Evolutionary conservation across 1,140 invertebrate genomes (phyloP).

Genomic region (Aethina tumida): DNA sequence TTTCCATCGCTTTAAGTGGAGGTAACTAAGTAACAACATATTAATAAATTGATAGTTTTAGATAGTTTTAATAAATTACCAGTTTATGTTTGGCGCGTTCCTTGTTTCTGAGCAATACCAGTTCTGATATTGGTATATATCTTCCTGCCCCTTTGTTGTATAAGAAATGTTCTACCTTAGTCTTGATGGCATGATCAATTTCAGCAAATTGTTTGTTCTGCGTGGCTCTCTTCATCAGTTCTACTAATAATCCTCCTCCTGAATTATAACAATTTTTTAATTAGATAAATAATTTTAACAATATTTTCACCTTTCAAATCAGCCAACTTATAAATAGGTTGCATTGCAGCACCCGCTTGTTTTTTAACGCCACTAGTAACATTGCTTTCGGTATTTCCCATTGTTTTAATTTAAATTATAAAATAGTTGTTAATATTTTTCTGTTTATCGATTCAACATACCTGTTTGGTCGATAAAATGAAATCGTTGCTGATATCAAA

Average conservation of each 20-base stretch:
- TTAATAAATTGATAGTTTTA: conserved; percentile 2
- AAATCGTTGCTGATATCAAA: too few relatives aligned
- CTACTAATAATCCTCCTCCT: conserved; percentile 85
- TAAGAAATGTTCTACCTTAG: conserved; percentile 78
- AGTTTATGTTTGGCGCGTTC: conserved; percentile 70
- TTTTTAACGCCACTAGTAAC: conserved; percentile 87
- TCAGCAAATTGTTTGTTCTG: conserved; percentile 83
- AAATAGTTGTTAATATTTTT: too few relatives aligned
- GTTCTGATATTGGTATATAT: conserved; percentile 75
- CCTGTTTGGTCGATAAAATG: neutral
- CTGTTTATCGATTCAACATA: neutral
- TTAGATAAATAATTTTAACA: too few relatives aligned
- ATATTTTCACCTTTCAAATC: conserved; percentile 61
- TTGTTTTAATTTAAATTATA: conserved; percentile 37
- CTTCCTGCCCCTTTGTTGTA: conserved; percentile 89
- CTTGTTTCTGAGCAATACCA: conserved; percentile 81
- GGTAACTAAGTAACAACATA: conserved; percentile 45
- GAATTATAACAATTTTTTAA: too few relatives aligned
- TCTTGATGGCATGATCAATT: conserved; percentile 80
- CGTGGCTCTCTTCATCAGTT: conserved; percentile 85
- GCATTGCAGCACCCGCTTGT: conserved; percentile 72
- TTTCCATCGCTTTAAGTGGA: conserved; percentile 63
- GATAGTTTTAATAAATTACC: conserved; percentile 37
- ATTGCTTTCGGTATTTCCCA: conserved; percentile 91
- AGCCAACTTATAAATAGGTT: conserved; percentile 73